Evolutionary conservation across 1,140 invertebrate species (phyloP), one percentile per base, ranked within the genome.

Genomic region (Drosophila bifasciata): DNA sequence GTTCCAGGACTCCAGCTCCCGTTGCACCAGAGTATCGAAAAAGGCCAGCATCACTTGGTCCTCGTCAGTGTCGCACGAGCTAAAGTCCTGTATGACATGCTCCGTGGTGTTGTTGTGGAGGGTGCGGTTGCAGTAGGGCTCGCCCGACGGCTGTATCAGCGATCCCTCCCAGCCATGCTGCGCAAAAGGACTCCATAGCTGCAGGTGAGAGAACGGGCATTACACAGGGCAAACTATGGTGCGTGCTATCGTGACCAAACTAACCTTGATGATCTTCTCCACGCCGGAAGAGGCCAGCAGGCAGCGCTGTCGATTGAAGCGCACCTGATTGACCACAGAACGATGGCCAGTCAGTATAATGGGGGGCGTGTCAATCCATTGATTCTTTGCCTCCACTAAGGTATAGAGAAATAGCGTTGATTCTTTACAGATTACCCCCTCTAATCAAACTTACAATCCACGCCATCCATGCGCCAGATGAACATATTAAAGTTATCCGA

Each of bases 401-500:
- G 13, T 4, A 8, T 8, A 39, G 36, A 28, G 3, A 3, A 1
- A 9, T 1, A 56, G 17, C 8, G 0, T 21, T 44, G 32, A 36
- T 16, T 8, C 8, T 16, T 15, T 9, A 13, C 8, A 13, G 5
- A 21, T 1, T 16, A 4, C 1, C 3, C 1, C 5, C 25, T 1
- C 11, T 8, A 7, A 11, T 11, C 1, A 9, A n/a, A 92, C 91
- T 92, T 73, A 94, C 93, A 69, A 63, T 94, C 93, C 52, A 93
- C 92, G 21, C 93, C 92, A 1, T 91, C 91, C 73, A 99, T 94
- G 89, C 95, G 96, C 98, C 98, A 99, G 93, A 98, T 95, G 91
- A 98, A 99, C 13, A 99, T 91, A 91, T 97, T 97, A 89, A 98
- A 99, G 92, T 99, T 97, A 92, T 99, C 98, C 0, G 97, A 98